Conservation (phyloP, 2,113 vertebrate genomes). For the Corydoras sp. region DNA sequence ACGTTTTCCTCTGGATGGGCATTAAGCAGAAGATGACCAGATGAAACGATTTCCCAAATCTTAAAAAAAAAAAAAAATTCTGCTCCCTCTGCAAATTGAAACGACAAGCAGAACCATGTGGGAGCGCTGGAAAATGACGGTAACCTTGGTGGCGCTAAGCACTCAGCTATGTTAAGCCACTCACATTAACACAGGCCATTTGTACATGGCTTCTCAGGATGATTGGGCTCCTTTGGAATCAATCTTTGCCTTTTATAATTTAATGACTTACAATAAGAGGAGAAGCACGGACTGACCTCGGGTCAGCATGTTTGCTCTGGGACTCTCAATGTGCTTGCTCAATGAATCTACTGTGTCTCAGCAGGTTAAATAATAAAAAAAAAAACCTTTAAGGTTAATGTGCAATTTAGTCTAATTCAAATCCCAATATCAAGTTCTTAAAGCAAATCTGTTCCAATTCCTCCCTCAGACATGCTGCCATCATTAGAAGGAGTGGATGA, state of each 20-base stretch:
- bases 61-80: not conserved
- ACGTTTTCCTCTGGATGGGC: no score
- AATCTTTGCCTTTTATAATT: not conserved
- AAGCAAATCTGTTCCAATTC: conserved; percentile 5
- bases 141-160: conserved; percentile 5
- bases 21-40: no score
- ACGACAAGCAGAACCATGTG: conserved; percentile 18
- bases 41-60: no score
- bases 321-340: not conserved
- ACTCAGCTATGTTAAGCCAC: not conserved
- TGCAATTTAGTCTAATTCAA: conserved; percentile 10
- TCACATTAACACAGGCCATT: conserved; percentile 6
- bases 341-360: conserved; percentile 1
- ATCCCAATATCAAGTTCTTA: not conserved
- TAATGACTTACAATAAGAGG: conserved; percentile 11
- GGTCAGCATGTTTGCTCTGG: not conserved
- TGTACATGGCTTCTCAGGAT: conserved; percentile 1
- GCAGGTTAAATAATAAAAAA: conserved; percentile 1
- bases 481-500: not conserved
- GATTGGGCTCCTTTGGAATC: conserved; percentile 3
- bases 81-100: conserved; percentile 29
- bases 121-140: conserved; percentile 21
- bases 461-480: not conserved
- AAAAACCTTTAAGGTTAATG: not conserved
- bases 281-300: not conserved